phyloP scores from a whole-genome alignment of 1,140 invertebrate genomes.

The Penaeus indicus region DNA sequence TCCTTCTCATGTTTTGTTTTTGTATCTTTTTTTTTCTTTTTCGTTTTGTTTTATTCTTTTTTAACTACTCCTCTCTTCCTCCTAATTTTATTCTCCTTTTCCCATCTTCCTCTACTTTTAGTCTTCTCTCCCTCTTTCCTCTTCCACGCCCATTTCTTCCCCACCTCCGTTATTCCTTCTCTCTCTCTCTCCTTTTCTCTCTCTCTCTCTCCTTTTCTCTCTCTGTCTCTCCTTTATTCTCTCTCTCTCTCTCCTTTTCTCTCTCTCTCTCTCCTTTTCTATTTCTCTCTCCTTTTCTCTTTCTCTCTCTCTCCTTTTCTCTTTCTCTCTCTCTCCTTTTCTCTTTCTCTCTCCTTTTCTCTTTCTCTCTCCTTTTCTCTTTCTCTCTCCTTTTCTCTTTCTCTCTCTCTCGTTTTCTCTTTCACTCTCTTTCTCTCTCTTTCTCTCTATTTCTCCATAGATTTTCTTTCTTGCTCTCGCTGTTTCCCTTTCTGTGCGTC shows the following conservation, averaged over 20 bases:
- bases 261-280: no score
- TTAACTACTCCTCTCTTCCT: no score
- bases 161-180: not conserved
- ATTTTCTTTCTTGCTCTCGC: no score
- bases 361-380: not conserved
- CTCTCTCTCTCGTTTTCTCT: not conserved
- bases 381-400: not conserved
- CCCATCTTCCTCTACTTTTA: not conserved
- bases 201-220: not conserved
- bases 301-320: not conserved
- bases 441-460: no score
- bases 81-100: no score
- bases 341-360: no score
- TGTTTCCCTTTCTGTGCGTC: no score
- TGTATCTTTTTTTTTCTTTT: no score
- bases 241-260: not conserved
- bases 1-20: no score
- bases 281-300: no score
- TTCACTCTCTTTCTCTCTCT: slow-evolving; percentile 13
- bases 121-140: not conserved
- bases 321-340: not conserved
- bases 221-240: not conserved
- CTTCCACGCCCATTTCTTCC: not conserved
- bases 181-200: not conserved
- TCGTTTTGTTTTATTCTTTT: no score